Percentiles rank a stretch among this genome's conserved stretches.
phyloP scores from a whole-genome alignment of 2,113 vertebrate species.

The Tyrannus savana region DNA sequence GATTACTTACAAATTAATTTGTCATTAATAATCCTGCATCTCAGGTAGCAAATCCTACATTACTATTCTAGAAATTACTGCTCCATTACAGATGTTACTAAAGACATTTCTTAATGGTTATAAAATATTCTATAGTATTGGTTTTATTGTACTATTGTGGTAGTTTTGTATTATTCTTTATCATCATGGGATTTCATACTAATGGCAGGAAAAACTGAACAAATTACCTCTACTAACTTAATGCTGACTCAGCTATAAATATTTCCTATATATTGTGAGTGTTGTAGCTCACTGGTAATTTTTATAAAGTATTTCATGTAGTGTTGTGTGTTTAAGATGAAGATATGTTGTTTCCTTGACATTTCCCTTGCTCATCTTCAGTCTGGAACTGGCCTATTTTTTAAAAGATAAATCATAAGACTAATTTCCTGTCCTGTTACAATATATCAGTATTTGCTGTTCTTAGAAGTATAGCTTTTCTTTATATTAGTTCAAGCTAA shows the following conservation, averaged over 20 bases:
- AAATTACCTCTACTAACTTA: background rate
- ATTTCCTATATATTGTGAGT: background rate
- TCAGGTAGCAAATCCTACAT: background rate
- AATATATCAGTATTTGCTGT: background rate
- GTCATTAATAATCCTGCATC: background rate
- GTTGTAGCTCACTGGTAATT: background rate
- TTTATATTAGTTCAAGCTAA: background rate
- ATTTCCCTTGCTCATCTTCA: background rate
- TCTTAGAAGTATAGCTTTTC: background rate
- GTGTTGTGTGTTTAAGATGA: background rate
- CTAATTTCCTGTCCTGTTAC: background rate
- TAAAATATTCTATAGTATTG: background rate
- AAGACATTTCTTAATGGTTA: background rate
- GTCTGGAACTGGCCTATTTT: background rate
- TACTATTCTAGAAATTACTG: background rate
- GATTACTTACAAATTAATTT: background rate
- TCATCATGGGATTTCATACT: background rate
- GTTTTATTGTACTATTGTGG: background rate
- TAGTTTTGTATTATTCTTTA: background rate
- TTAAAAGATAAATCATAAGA: background rate
- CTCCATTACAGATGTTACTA: background rate
- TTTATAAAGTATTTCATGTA: background rate
- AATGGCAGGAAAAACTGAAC: background rate
- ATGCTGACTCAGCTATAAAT: background rate
- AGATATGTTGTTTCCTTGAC: background rate